Percentiles rank a stretch among this genome's conserved stretches.
Conservation (phyloP, 2,113 vertebrate species). For the Clarias gariepinus region DNA sequence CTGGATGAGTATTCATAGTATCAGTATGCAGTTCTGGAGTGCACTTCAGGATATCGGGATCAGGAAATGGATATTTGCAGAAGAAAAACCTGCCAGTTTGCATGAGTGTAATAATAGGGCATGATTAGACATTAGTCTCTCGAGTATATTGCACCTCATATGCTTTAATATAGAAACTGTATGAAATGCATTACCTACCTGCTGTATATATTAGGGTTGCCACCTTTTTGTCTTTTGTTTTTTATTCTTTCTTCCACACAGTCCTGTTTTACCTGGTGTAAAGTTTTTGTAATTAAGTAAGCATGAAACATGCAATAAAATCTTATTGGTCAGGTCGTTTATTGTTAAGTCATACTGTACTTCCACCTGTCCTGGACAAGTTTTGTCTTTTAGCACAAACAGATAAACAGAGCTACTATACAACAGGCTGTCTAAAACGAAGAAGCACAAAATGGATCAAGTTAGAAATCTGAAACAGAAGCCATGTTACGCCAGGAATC, state of each 20-base stretch:
- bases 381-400: not conserved
- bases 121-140: slow-evolving; percentile 21
- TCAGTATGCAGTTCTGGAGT: not conserved
- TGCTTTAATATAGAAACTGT: slow-evolving; percentile 7
- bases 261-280: not conserved
- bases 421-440: not conserved
- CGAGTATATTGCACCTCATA: slow-evolving; percentile 21
- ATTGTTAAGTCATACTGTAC: not conserved
- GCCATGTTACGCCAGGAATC: too few relatives aligned
- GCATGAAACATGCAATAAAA: not conserved
- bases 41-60: not conserved
- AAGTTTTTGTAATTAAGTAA: not conserved
- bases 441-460: not conserved
- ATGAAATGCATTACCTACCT: slow-evolving; percentile 16
- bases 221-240: not conserved
- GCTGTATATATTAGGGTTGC: slow-evolving; percentile 15
- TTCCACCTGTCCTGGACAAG: not conserved
- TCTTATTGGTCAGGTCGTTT: not conserved
- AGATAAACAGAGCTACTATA: not conserved
- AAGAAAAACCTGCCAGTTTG: slow-evolving; percentile 12
- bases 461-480: not conserved
- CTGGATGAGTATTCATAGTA: not conserved
- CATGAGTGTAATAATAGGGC: slow-evolving; percentile 31
- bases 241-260: not conserved
- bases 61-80: not conserved